phyloP scores from a whole-genome alignment of 1,140 invertebrate species.

The Pantala flavescens region DNA sequence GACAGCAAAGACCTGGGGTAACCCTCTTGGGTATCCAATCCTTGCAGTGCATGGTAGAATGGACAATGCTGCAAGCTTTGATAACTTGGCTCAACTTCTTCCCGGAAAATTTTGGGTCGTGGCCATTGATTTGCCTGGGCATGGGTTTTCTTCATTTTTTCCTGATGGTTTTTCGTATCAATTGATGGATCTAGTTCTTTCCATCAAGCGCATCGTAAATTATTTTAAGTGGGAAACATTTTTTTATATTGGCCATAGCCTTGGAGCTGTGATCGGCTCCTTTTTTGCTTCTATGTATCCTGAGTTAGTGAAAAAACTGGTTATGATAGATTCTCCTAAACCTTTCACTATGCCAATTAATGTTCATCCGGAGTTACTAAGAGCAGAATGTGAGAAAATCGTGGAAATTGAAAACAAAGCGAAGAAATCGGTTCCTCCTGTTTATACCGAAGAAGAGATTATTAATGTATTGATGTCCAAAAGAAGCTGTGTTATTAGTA shows the following conservation, averaged over 20 bases:
- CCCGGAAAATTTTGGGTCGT: conserved; percentile 21
- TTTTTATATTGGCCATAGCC: conserved; percentile 46
- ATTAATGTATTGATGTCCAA: not conserved
- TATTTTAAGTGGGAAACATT: conserved; percentile 46
- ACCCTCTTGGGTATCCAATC: conserved; percentile 21
- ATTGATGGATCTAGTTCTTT: conserved; percentile 36
- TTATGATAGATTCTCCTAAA: conserved; percentile 41
- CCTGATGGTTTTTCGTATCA: conserved; percentile 30
- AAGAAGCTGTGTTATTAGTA: not conserved
- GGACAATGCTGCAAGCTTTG: conserved; percentile 64
- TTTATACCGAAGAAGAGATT: not conserved
- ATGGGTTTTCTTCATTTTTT: conserved; percentile 26
- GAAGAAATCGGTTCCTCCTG: not conserved
- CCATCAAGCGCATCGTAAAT: conserved; percentile 41
- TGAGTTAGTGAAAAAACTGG: conserved; percentile 37
- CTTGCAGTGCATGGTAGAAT: conserved; percentile 25
- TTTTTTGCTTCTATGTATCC: conserved; percentile 40
- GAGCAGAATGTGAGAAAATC: not conserved
- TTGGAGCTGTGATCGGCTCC: conserved; percentile 37
- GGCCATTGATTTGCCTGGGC: conserved; percentile 27
- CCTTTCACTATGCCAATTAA: conserved; percentile 27
- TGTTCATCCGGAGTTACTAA: not conserved
- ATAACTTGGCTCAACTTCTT: conserved; percentile 45
- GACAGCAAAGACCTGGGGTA: conserved; percentile 25
- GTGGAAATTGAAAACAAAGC: not conserved